phyloP scores from a whole-genome alignment of 1,140 invertebrate genomes.

The Neodiprion virginianus region DNA sequence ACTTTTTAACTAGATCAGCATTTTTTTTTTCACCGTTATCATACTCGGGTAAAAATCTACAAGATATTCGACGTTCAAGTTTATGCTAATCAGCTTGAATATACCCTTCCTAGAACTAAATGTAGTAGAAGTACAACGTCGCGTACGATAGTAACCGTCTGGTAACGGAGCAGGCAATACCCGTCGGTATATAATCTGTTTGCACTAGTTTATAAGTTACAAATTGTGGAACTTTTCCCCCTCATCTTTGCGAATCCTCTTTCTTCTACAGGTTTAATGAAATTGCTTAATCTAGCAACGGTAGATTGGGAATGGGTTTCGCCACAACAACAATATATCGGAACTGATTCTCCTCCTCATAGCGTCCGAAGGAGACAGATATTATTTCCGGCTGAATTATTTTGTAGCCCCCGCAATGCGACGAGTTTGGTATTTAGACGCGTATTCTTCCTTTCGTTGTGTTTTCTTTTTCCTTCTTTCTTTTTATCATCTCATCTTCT shows the following conservation, averaged over 20 bases:
- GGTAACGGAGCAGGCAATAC: neutral
- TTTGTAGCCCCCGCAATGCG: neutral
- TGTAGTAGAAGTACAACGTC: too few relatives aligned
- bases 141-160: neutral
- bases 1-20: too few relatives aligned
- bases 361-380: neutral
- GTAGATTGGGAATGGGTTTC: too few relatives aligned
- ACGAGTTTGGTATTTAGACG: neutral
- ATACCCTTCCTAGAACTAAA: too few relatives aligned
- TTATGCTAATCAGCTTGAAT: too few relatives aligned
- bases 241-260: neutral
- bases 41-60: too few relatives aligned
- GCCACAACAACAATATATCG: too few relatives aligned
- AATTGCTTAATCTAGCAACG: neutral
- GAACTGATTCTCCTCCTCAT: neutral
- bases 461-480: constrained; percentile 21
- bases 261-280: neutral
- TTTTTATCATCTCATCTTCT: constrained; percentile 17
- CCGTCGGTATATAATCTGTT: neutral
- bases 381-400: neutral
- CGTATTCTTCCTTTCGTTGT: constrained; percentile 19
- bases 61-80: too few relatives aligned
- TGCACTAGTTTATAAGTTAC: neutral
- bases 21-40: too few relatives aligned
- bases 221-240: neutral